These are phyloP conservation scores for Drosophila vallismaia DNA, from an alignment of 2,888 invertebrate genomes.

Conservation along the genomic window DNA sequence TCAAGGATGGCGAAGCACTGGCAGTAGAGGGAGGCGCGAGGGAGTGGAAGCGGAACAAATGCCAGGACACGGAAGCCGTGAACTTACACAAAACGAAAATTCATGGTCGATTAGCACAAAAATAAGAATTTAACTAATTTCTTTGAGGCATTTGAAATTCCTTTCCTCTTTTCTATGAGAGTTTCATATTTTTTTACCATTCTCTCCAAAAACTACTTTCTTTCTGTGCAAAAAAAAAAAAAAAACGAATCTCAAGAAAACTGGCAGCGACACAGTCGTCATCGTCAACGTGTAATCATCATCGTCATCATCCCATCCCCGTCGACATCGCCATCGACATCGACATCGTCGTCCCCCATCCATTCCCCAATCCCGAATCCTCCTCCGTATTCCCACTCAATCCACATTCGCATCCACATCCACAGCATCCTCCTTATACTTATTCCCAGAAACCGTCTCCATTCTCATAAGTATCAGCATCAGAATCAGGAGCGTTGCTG, in stretches of 20 bases:
- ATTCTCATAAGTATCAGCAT: slow-evolving; percentile 37
- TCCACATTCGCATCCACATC: slow-evolving; percentile 52
- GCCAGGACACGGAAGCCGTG: neutral
- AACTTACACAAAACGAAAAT: slow-evolving; percentile 1
- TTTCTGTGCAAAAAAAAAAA: neutral
- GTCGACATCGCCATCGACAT: slow-evolving; percentile 13
- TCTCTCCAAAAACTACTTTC: neutral
- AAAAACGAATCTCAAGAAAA: slow-evolving; percentile 1
- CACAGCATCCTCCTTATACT: slow-evolving; percentile 20
- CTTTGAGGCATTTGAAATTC: neutral
- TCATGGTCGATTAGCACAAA: too few species aligned
- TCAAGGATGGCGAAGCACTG: neutral
- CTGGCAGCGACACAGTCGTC: slow-evolving; percentile 56
- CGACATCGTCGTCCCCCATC: slow-evolving; percentile 22
- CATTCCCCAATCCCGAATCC: slow-evolving; percentile 42
- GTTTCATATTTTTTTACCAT: neutral
- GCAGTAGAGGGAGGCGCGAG: neutral
- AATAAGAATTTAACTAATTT: too few species aligned
- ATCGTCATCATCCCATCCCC: slow-evolving; percentile 59
- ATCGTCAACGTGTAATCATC: slow-evolving; percentile 74
- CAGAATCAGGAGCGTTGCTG: slow-evolving; percentile 30
- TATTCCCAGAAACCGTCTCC: slow-evolving; percentile 33
- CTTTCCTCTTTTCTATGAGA: neutral
- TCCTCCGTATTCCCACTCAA: slow-evolving; percentile 29
- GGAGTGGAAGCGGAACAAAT: neutral